Evolutionary conservation across 2,888 invertebrate genomes (phyloP).

Genomic region (Epirrita christyi): DNA sequence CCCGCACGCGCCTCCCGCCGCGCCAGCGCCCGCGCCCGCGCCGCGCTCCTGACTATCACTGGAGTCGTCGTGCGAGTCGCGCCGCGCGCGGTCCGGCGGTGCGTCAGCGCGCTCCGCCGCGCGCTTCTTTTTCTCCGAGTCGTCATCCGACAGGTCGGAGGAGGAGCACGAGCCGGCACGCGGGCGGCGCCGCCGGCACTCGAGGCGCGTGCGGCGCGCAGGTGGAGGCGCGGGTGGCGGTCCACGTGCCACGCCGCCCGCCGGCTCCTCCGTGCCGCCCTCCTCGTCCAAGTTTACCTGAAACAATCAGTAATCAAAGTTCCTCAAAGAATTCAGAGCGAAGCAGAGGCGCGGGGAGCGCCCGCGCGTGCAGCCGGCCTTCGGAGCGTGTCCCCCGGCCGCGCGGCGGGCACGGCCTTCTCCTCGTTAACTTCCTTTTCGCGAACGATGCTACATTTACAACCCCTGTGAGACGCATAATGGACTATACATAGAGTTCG

Average conservation of each 20-base stretch:
- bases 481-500: too few relatives aligned
- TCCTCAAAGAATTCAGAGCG: too few relatives aligned
- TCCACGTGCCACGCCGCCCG: conserved; percentile 40
- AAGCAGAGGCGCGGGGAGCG: conserved; percentile 84
- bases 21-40: conserved; percentile 81
- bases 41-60: conserved; percentile 92
- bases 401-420: too few relatives aligned
- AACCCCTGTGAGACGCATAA: too few relatives aligned
- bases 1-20: conserved; percentile 41
- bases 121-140: conserved; percentile 93
- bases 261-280: conserved; percentile 42
- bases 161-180: conserved; percentile 94
- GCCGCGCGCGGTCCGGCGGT: conserved; percentile 86
- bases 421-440: conserved; percentile 78
- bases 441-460: background rate
- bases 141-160: conserved; percentile 97
- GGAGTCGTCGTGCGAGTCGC: conserved; percentile 94
- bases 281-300: conserved; percentile 68
- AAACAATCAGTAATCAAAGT: background rate
- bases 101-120: conserved; percentile 86
- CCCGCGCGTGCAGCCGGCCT: conserved; percentile 89
- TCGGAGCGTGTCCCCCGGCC: conserved; percentile 92
- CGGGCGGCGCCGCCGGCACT: conserved; percentile 68
- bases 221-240: conserved; percentile 66
- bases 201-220: conserved; percentile 66